Conservation (phyloP, 64 coral and sea anemone species). For the Pachyseris speciosa region DNA sequence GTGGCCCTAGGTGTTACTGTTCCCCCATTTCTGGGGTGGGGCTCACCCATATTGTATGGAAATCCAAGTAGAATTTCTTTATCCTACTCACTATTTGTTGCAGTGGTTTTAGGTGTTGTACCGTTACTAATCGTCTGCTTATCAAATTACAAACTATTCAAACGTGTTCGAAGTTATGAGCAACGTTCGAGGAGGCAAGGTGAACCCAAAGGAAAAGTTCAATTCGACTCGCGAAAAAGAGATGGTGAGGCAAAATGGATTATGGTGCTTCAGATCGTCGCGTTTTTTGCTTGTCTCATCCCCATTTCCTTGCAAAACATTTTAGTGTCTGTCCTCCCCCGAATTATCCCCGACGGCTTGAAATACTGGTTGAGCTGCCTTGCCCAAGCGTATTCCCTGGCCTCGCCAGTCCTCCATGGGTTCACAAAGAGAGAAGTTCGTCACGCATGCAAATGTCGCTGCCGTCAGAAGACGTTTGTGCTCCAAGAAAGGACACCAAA, state of each 20-base stretch:
- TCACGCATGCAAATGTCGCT: neutral
- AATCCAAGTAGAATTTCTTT: neutral
- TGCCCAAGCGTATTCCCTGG: neutral
- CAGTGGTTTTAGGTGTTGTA: neutral
- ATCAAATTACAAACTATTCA: constrained; percentile 1
- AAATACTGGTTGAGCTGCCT: neutral
- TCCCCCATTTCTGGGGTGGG: neutral
- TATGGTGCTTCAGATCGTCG: neutral
- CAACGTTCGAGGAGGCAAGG: neutral
- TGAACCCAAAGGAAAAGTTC: too few relatives aligned
- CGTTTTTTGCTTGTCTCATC: neutral
- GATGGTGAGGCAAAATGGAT: constrained; percentile 10
- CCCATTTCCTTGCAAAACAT: neutral
- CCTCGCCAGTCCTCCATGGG: neutral
- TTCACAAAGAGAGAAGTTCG: constrained; percentile 3
- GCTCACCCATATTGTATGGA: neutral
- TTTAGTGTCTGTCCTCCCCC: neutral
- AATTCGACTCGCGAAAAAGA: neutral
- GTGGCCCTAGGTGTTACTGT: neutral
- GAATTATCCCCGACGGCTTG: neutral
- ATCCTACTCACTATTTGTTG: neutral
- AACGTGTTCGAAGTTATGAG: constrained; percentile 14
- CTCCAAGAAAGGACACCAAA: neutral
- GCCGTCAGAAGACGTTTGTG: constrained; percentile 1
- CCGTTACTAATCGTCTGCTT: neutral